Base-by-base conservation (phyloP, 2,888 invertebrate genomes). In the Polydrusus pterygomalis region DNA sequence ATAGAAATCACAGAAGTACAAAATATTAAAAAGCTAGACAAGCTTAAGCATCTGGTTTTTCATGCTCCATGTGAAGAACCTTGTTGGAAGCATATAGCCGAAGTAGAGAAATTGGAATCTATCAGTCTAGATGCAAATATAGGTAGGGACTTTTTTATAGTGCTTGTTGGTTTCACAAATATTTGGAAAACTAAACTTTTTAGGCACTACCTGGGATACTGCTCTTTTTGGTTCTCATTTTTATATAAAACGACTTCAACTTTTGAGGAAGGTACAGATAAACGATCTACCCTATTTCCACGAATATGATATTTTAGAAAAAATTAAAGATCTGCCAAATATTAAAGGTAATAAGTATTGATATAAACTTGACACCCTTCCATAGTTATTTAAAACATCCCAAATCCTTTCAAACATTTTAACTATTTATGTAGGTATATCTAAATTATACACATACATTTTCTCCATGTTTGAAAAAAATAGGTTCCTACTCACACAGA, bases 271-370 rank as follows among this genome's bases (percentile, higher is more conserved):
- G 40, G 6, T 71, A 38, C n/a, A 71, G 20, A 71, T 71, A 63
- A 40, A 7, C 17, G 49, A 58, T 20, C 40, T 71, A 25, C 51
- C 71, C 54, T 71, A 63, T 25, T 43, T 71, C 11, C 64, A 71
- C 30, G 71, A 71, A 43, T 64, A 71, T 43, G 63, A 64, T 56
- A 54, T 71, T 54, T 45, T 71, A 30, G 40, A 64, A 10, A 63
- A 54, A 18, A 64, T 71, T 13, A 71, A 54, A 64, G 25, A 38
- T n/a, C 51, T 71, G 18, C 63, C 71, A 38, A 51, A 64, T 71
- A 5, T 71, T 3, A 71, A 64, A 43, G 58, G 58, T 60, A 60
- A 40, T 38, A 7, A 9, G 11, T 25, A 54, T 15, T 45, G n/a
- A n/a, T n/a, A n/a, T n/a, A n/a, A n/a, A n/a, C n/a, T n/a, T n/a